Percentiles rank a stretch among this genome's conserved stretches.
Conservation (phyloP, 2,797 vertebrate species). For the Sarcoramphus papa region DNA sequence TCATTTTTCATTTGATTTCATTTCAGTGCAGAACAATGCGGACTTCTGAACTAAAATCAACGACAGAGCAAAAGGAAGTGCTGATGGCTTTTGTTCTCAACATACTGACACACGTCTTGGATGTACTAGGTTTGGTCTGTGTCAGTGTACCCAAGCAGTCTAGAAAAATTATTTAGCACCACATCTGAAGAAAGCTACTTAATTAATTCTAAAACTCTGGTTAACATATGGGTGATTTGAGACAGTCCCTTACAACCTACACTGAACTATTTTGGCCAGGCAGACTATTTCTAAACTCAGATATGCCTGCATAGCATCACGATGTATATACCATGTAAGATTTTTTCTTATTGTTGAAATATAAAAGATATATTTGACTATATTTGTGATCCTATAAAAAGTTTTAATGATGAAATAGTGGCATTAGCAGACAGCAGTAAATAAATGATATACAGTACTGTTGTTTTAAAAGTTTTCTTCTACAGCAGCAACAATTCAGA, state of each 20-base stretch:
- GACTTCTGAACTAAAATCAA: neutral
- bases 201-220: neutral
- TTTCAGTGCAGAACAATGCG: neutral
- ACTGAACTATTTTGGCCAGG: neutral
- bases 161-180: neutral
- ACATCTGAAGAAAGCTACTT: neutral
- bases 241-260: neutral
- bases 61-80: neutral
- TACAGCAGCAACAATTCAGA: constrained; percentile 13
- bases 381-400: constrained; percentile 22
- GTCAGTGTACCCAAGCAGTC: neutral
- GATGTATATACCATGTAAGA: neutral
- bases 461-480: constrained; percentile 47
- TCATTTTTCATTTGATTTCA: neutral
- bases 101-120: rapidly evolving
- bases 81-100: neutral
- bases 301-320: neutral
- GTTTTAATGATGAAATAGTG: constrained; percentile 6
- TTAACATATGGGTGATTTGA: neutral
- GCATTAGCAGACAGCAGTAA: constrained; percentile 45
- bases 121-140: neutral
- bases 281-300: neutral
- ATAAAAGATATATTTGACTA: constrained; percentile 10
- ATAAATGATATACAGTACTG: neutral
- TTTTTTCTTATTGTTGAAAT: constrained; percentile 21